Conservation (phyloP, 2,888 invertebrate species). For the Nemotelus nigrinus region DNA sequence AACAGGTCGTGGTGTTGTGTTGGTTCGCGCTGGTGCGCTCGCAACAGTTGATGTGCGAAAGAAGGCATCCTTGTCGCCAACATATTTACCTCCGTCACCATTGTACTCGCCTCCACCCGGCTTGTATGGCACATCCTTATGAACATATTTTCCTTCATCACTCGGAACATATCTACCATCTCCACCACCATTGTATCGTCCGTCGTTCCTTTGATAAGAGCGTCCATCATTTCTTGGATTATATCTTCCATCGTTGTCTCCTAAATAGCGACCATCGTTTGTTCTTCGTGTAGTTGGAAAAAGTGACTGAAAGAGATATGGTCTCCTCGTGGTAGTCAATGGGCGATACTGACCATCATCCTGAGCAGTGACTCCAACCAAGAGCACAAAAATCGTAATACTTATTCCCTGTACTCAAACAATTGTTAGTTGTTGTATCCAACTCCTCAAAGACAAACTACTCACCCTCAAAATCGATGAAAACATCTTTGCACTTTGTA, state of each 20-base stretch:
- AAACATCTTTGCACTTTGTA: neutral
- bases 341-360: conserved; percentile 67
- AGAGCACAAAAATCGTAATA: neutral
- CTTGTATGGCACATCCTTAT: conserved; percentile 62
- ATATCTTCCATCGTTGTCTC: conserved; percentile 60
- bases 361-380: conserved; percentile 2
- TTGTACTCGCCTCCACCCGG: conserved; percentile 56
- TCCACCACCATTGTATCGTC: conserved; percentile 56
- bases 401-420: neutral
- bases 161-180: conserved; percentile 66
- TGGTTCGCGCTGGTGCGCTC: neutral
- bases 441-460: neutral
- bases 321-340: conserved; percentile 41
- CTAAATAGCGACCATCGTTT: conserved; percentile 62
- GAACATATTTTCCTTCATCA: conserved; percentile 68
- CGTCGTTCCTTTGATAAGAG: conserved; percentile 52
- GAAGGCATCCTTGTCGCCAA: neutral
- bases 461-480: neutral
- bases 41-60: neutral
- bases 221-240: conserved; percentile 50
- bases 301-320: neutral
- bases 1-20: conserved; percentile 27
- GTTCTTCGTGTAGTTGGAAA: conserved; percentile 35
- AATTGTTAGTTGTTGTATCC: neutral
- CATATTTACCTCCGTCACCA: conserved; percentile 50